Evolutionary conservation across 2,888 invertebrate genomes (phyloP), one percentile per base, ranked within the genome.

Genomic region (Nemotelus nigrinus): DNA sequence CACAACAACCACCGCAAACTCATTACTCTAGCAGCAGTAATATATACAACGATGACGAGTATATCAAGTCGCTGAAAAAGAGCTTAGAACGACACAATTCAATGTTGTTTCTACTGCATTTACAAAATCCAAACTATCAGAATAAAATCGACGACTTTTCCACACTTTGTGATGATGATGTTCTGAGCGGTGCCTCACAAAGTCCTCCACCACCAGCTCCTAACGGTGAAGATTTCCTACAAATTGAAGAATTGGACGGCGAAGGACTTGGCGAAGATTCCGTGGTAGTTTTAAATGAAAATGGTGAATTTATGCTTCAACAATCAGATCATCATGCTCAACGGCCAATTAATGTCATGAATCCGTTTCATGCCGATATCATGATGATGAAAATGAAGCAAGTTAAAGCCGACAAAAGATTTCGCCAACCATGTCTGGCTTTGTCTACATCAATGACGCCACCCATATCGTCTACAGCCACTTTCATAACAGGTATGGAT

Each of bases 151-250:
- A 81, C 25, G 80, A 82, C n/a, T 81, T 83, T 74, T 79, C 82
- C 4, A 81, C 82, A 2, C 80, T 82, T 2, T 81, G 83, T 67
- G 80, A 81, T 53, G 81, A 81, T 76, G 84, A 85, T 41, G 81
- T 82, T 45, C 72, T 85, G 5, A 79, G 85, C 50, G 83, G 82
- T 48, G 79, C 81, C 78, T 91, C 92, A 45, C 92, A 93, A 0
- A 93, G 93, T 84, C 94, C 94, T 2, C 94, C 94, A 2, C 95
- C 95, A 3, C 95, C 95, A 45, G 94, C 95, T 0, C 94, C 95
- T 0, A 91, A 91, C 78, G 93, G 93, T 84, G 89, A 90, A 47
- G 87, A 78, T 3, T 76, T 78, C 7, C 8, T 72, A 7, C 47
- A 44, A 58, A 3, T 72, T 2, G 74, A 74, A 2, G 5, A 48